Conservation (phyloP, 37 sponge, comb jelly and placozoan genomes). For the Trichoplax adhaerens region DNA sequence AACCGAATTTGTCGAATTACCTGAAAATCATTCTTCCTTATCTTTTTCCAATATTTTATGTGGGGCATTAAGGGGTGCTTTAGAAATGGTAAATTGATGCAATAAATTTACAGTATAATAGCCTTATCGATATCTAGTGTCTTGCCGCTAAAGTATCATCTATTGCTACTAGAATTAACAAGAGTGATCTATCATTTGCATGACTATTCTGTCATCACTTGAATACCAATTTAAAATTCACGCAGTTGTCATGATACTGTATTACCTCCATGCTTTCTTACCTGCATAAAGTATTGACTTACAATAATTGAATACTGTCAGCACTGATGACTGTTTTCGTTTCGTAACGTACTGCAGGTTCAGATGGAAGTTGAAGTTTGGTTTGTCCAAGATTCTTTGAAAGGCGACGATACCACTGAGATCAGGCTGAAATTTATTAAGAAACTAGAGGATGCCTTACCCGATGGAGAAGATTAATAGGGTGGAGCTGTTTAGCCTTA, state of each 20-base stretch:
- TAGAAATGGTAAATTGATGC: conserved; percentile 63
- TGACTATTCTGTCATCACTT: too few species aligned
- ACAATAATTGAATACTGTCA: too few species aligned
- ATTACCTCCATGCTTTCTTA: too few species aligned
- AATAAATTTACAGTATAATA: too few species aligned
- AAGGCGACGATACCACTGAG: conserved; percentile 84
- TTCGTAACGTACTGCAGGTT: conserved; percentile 20
- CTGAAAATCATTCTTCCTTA: conserved; percentile 47
- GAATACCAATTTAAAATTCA: too few species aligned
- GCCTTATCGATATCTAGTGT: too few species aligned
- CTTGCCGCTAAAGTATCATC: too few species aligned
- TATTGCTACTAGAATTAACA: too few species aligned
- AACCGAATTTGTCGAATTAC: conserved; percentile 91
- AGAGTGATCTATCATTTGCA: too few species aligned
- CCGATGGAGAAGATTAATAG: conserved; percentile 81
- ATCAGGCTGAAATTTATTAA: conserved; percentile 73
- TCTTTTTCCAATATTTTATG: conserved; percentile 86
- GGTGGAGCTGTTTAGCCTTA: background rate
- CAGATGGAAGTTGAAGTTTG: conserved; percentile 78
- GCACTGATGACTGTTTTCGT: too few species aligned
- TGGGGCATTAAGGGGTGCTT: conserved; percentile 83
- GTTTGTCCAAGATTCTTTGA: conserved; percentile 73
- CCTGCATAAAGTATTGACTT: too few species aligned
- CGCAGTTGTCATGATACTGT: too few species aligned
- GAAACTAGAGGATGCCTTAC: conserved; percentile 91